Evolutionary conservation across 64 coral and sea anemone genomes (phyloP).

Genomic region (Cladopsammia gracilis): DNA sequence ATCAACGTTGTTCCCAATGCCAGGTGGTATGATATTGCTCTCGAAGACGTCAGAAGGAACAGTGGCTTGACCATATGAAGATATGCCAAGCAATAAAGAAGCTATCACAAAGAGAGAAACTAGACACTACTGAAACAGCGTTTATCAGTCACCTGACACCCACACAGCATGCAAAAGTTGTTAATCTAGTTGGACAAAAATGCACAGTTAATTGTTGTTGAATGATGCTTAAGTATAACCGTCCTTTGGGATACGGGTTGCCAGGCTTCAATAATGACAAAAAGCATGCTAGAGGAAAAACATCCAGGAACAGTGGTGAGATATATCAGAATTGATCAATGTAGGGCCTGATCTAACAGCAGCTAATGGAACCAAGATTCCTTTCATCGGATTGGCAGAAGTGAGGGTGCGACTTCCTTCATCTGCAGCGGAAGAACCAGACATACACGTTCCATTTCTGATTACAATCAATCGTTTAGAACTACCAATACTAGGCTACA

Average conservation of each 20-base stretch:
- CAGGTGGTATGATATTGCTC: too few species aligned
- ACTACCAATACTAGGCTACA: too few species aligned
- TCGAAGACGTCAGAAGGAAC: too few species aligned
- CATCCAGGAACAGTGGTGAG: conserved; percentile 14
- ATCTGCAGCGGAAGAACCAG: too few species aligned
- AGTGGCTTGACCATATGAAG: too few species aligned
- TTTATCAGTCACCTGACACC: conserved; percentile 20
- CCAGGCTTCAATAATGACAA: conserved; percentile 42
- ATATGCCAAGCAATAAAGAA: too few species aligned
- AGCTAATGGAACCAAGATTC: conserved; percentile 37
- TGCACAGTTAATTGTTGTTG: not conserved
- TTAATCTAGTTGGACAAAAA: not conserved
- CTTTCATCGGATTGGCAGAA: conserved; percentile 44
- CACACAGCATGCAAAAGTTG: too few species aligned
- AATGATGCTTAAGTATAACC: not conserved
- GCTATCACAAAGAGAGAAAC: not conserved
- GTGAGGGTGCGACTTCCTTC: too few species aligned
- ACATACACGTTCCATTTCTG: too few species aligned
- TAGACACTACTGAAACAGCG: not conserved
- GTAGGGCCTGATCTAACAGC: conserved; percentile 5
- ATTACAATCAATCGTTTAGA: too few species aligned
- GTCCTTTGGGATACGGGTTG: conserved; percentile 56
- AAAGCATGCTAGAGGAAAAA: conserved; percentile 23
- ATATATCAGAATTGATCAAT: too few species aligned
- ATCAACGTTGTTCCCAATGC: not conserved